Evolutionary conservation across 2,797 vertebrate genomes (phyloP), one percentile per base, ranked within the genome.

Genomic region (Arctocebus calabarensis): DNA sequence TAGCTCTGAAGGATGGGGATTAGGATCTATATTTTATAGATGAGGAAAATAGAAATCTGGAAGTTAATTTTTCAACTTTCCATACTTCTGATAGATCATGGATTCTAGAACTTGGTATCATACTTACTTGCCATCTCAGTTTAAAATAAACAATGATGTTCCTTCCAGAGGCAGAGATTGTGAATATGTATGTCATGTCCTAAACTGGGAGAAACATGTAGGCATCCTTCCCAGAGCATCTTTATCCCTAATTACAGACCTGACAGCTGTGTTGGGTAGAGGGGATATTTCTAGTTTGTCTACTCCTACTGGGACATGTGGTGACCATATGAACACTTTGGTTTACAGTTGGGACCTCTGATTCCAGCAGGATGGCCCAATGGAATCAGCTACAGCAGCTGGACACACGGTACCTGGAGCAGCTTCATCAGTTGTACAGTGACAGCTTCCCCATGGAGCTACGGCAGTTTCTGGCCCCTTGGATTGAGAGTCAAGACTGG

Each of bases 401-500:
- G 75, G 99, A 99, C 98, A 99, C 99, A 0, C 98, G 99, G 71
- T 99, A 99, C 97, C 98, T 99, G 99, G 99, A 99, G 98, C 99
- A 99, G 98, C 99, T 99, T 52, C 99, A 99, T 97, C 99, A 99
- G 97, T 98, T 99, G 86, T 99, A 99, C 98, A 99, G 99, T 0
- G 99, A 99, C 99, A 99, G 99, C 98, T 99, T 99, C 93, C 99
- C 99, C 7, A 99, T 99, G 99, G 99, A 99, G 98, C 99, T 99
- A 0, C 98, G 99, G 88, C 99, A 99, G 98, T 99, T 99, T 97
- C 99, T 99, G 52, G 99, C 99, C 12, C 99, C 99, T 0, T 99
- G 99, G 99, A 99, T 99, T 2, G 99, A 99, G 98, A 99, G 99
- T 97, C 99, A 99, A 97, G 99, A 99, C 96, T 99, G 99, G 99